Evolutionary conservation across 2,113 vertebrate genomes (phyloP), one percentile per base, ranked within the genome.

Genomic region (Hypocryptadius cinnamomeus): DNA sequence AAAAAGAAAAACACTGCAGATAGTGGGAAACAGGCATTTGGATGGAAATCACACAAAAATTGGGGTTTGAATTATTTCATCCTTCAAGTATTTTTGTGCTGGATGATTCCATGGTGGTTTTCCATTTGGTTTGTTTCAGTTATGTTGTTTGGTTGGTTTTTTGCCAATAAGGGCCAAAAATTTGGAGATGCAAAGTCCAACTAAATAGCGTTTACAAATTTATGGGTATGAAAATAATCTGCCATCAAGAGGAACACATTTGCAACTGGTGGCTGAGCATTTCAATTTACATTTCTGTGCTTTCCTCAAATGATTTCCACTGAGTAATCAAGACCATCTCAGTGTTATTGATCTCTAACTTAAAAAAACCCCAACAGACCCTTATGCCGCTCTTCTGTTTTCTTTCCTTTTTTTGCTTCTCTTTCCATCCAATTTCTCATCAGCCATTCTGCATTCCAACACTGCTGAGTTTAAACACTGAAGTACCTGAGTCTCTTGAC

Each of bases 331-430:
- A 69, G 65, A 89, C 21, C 22, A 70, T 80, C 51, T 40, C 19
- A 72, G n/a, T 24, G 45, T 39, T 84, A 85, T 42, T 81, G n/a
- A 92, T 76, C 37, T 87, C 42, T 45, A 84, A 28, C 23, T 37
- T 31, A 11, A 60, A 66, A 45, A 63, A 59, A 51, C 0, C 9
- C 11, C 19, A 24, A 20, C 17, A 48, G 73, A 28, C 0, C 0
- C 15, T 53, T 66, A 8, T 20, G 30, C 27, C 5, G 13, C 25
- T 42, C 9, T 78, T 82, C 11, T 45, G 4, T n/a, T 85, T 79
- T 57, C 16, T 73, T 87, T 37, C 16, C 22, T 31, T 64, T 31
- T 64, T 54, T 64, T 76, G 3, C 69, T 92, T 65, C n/a, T 77
- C 5, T 65, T 60, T 21, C 17, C 54, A 42, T n/a, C 11, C 27